Conservation (phyloP, 2,888 invertebrate genomes). For the Eulithis testata region DNA sequence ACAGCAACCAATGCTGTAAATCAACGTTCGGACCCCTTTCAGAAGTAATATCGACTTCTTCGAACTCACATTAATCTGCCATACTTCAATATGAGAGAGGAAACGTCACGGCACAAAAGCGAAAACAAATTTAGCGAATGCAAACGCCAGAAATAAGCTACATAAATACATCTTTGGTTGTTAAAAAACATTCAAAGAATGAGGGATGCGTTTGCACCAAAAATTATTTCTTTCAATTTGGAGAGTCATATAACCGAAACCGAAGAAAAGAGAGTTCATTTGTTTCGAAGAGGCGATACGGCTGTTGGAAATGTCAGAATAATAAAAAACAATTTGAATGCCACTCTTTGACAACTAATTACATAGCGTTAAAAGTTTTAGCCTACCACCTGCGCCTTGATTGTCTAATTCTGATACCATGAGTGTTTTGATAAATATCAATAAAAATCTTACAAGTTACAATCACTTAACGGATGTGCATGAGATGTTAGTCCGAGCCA, state of each 20-base stretch:
- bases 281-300: constrained; percentile 50
- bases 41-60: constrained; percentile 82
- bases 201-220: constrained; percentile 8
- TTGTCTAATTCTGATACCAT: too few relatives aligned
- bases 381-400: too few relatives aligned
- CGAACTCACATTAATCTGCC: constrained; percentile 82
- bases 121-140: constrained; percentile 63
- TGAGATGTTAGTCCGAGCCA: constrained; percentile 35
- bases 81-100: constrained; percentile 79
- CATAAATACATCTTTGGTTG: constrained; percentile 15
- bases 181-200: constrained; percentile 21
- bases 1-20: constrained; percentile 76
- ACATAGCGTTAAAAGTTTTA: too few relatives aligned
- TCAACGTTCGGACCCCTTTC: constrained; percentile 79
- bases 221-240: constrained; percentile 42
- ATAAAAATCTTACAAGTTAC: too few relatives aligned
- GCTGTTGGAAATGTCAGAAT: constrained; percentile 68
- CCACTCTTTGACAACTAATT: not conserved
- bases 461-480: too few relatives aligned
- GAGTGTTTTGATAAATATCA: too few relatives aligned
- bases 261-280: constrained; percentile 37
- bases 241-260: constrained; percentile 43
- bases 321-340: not conserved
- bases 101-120: constrained; percentile 70
- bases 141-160: constrained; percentile 50